phyloP scores from a whole-genome alignment of 2,113 vertebrate species.

The Hoplias malabaricus region DNA sequence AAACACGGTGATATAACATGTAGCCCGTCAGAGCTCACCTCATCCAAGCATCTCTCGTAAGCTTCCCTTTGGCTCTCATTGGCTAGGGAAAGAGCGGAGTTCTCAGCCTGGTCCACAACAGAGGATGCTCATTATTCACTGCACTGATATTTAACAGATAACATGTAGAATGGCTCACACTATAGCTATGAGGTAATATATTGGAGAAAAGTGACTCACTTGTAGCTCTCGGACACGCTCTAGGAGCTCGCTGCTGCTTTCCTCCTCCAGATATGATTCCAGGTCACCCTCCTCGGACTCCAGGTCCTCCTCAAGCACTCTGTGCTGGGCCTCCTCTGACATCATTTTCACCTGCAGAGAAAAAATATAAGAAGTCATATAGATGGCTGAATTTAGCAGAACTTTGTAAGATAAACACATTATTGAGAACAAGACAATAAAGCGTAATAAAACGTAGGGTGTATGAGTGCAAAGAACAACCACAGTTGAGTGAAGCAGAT shows the following conservation, averaged over 20 bases:
- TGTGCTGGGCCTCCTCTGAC: constrained; percentile 73
- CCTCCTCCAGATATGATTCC: constrained; percentile 72
- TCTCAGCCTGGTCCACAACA: constrained; percentile 80
- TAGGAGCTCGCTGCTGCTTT: constrained; percentile 74
- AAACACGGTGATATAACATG: too few species aligned
- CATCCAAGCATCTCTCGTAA: constrained; percentile 91
- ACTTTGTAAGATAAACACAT: not conserved
- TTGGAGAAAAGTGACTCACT: constrained; percentile 53
- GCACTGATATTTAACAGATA: not conserved
- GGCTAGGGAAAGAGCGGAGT: constrained; percentile 85
- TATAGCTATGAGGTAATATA: not conserved
- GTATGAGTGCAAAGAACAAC: not conserved
- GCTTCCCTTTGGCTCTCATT: constrained; percentile 95
- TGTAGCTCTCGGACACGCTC: constrained; percentile 75
- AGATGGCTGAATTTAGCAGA: not conserved
- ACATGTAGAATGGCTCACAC: not conserved
- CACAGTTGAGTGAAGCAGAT: not conserved
- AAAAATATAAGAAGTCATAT: not conserved
- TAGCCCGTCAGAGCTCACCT: constrained; percentile 72
- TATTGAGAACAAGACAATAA: not conserved
- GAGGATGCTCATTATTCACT: not conserved
- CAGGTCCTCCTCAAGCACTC: constrained; percentile 71
- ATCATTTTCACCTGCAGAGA: constrained; percentile 60
- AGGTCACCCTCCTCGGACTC: constrained; percentile 72
- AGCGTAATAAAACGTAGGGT: not conserved